phyloP scores from a whole-genome alignment of 2,888 invertebrate genomes.

The Drosophila maculinotata region DNA sequence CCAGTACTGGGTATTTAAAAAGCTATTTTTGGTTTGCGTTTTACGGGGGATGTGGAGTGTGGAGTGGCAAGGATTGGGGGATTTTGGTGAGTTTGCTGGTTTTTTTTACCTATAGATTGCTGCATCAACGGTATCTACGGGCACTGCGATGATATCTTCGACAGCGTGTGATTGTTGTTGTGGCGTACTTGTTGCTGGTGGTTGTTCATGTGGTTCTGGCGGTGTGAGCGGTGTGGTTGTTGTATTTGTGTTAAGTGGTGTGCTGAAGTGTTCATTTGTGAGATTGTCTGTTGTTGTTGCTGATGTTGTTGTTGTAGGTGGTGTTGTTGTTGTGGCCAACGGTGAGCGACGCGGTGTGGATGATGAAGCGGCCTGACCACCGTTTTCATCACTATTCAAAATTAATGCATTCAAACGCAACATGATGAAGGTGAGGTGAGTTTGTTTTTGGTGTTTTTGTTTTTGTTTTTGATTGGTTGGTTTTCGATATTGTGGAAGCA shows the following conservation, averaged over 20 bases:
- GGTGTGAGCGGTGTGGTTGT: constrained; percentile 79
- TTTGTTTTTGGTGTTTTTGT: constrained; percentile 19
- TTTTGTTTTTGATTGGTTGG: constrained; percentile 25
- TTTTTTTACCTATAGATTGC: constrained; percentile 78
- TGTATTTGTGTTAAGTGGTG: constrained; percentile 68
- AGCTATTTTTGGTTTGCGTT: background rate
- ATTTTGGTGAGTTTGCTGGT: constrained; percentile 3
- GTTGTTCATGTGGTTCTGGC: constrained; percentile 67
- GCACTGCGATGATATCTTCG: constrained; percentile 79
- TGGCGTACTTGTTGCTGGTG: constrained; percentile 76
- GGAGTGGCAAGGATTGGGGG: background rate
- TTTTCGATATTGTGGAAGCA: constrained; percentile 63
- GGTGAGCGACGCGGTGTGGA: constrained; percentile 76
- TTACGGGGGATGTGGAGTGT: too few species aligned
- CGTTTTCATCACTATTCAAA: constrained; percentile 75
- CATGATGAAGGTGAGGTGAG: constrained; percentile 44
- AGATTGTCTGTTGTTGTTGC: constrained; percentile 58
- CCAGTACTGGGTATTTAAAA: background rate
- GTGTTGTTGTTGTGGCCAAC: constrained; percentile 49
- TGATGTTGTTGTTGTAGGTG: constrained; percentile 29
- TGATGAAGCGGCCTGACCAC: constrained; percentile 67
- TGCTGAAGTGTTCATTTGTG: constrained; percentile 67
- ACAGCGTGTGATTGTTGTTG: constrained; percentile 60
- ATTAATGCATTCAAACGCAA: constrained; percentile 50
- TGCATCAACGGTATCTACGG: constrained; percentile 83